Evolutionary conservation across 2,888 invertebrate species (phyloP).

Genomic region (Chaetogeoica ovagalla): DNA sequence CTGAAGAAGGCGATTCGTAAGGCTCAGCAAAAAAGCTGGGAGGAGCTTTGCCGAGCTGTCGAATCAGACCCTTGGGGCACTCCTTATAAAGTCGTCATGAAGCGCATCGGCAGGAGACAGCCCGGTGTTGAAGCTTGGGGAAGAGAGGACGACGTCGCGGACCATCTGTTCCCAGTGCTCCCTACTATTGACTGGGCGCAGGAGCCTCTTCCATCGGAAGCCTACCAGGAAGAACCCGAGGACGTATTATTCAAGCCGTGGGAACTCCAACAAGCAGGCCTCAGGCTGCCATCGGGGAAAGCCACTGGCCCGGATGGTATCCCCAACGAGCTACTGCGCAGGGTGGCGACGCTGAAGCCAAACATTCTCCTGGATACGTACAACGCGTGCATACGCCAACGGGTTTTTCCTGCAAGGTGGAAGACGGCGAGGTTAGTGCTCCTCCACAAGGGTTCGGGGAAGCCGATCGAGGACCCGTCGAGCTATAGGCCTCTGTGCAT

Average conservation of each 20-base stretch:
- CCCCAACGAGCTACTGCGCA: neutral
- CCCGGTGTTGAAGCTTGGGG: neutral
- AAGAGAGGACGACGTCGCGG: neutral
- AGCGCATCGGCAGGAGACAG: neutral
- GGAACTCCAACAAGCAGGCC: neutral
- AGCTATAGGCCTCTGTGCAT: neutral
- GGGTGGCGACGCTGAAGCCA: too few relatives aligned
- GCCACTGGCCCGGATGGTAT: neutral
- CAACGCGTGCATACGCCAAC: too few relatives aligned
- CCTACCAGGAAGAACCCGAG: too few relatives aligned
- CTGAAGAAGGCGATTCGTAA: too few relatives aligned
- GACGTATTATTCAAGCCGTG: too few relatives aligned
- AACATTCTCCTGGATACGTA: too few relatives aligned
- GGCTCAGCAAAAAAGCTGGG: too few relatives aligned
- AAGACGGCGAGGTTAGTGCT: neutral
- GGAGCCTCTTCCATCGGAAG: too few relatives aligned
- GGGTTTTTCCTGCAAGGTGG: neutral
- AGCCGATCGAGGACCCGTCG: neutral
- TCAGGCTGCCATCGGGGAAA: neutral
- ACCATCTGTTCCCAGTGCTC: neutral
- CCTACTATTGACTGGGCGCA: neutral
- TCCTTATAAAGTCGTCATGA: conserved; percentile 10
- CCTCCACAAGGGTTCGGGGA: neutral
- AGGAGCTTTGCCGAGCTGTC: neutral
- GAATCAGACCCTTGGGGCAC: neutral